phyloP scores from a whole-genome alignment of 1,140 invertebrate species.

The Drosophila auraria region DNA sequence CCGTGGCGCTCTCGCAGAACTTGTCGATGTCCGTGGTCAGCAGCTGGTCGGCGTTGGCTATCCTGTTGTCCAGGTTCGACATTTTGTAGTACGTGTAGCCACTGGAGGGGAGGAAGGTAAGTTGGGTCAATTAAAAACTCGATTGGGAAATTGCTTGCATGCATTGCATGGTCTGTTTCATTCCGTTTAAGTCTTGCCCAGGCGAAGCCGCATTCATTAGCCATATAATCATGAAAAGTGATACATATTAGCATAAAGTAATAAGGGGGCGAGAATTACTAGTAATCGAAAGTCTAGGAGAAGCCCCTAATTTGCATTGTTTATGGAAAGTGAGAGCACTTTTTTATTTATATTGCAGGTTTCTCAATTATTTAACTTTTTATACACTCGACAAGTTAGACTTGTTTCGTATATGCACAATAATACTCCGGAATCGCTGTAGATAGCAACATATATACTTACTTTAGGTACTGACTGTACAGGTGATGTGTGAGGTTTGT shows the following conservation, averaged over 20 bases:
- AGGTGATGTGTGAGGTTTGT: conserved; percentile 95
- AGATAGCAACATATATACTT: conserved; percentile 84
- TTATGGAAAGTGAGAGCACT: too few species aligned
- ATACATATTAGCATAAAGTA: neutral
- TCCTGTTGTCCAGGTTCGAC: conserved; percentile 96
- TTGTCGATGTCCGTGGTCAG: conserved; percentile 98
- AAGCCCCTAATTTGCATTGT: too few species aligned
- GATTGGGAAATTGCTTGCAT: neutral
- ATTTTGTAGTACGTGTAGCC: conserved; percentile 99
- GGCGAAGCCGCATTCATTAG: too few species aligned
- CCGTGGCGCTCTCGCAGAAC: conserved; percentile 97
- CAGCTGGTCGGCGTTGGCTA: conserved; percentile 98
- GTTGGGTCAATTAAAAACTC: neutral
- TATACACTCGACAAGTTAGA: neutral
- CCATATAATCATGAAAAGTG: neutral
- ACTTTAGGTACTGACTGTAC: conserved; percentile 97
- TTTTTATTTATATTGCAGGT: neutral
- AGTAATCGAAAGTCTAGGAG: too few species aligned
- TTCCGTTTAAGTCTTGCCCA: neutral
- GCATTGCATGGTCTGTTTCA: neutral
- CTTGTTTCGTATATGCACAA: neutral
- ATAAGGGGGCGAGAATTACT: too few species aligned
- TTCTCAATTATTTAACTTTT: neutral
- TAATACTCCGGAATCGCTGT: neutral
- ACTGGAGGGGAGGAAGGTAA: conserved; percentile 85